Conservation (phyloP, 2,888 invertebrate species). For the Cheilosia vulpina region DNA sequence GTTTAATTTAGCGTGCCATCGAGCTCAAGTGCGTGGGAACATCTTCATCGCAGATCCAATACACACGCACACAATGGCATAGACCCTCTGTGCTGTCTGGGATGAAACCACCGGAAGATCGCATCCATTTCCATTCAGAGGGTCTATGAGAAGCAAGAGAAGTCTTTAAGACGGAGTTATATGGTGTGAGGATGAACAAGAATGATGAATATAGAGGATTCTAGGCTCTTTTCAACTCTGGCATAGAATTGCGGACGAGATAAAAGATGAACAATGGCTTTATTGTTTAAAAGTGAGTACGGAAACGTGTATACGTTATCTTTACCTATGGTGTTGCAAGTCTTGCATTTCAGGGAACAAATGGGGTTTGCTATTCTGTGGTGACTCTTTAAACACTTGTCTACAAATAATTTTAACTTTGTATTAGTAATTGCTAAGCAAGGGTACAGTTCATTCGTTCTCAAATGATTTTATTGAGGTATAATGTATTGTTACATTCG, state of each 20-base stretch:
- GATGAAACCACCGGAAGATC: constrained; percentile 54
- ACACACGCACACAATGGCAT: constrained; percentile 16
- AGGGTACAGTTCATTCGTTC: too few relatives aligned
- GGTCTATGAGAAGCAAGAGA: constrained; percentile 13
- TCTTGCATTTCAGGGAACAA: constrained; percentile 17
- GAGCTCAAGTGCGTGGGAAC: constrained; percentile 64
- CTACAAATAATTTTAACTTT: constrained; percentile 25
- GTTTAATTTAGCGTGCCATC: constrained; percentile 52
- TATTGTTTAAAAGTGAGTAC: background rate
- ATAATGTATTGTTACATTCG: too few relatives aligned
- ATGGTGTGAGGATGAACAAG: constrained; percentile 6
- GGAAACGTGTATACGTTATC: background rate
- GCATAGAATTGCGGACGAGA: background rate
- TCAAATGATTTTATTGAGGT: too few relatives aligned
- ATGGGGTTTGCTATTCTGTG: constrained; percentile 32
- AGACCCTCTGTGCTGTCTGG: constrained; percentile 16
- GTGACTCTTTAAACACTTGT: constrained; percentile 39
- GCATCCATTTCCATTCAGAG: constrained; percentile 22
- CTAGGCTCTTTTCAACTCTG: constrained; percentile 13
- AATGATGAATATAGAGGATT: background rate
- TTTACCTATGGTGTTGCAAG: constrained; percentile 17
- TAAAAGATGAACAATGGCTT: background rate
- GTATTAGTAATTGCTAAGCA: too few relatives aligned
- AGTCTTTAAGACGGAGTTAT: background rate
- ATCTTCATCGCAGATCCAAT: constrained; percentile 25